Evolutionary conservation across 2,113 vertebrate species (phyloP), one percentile per base, ranked within the genome.

Genomic region (Cyanoramphus novaezelandiae): DNA sequence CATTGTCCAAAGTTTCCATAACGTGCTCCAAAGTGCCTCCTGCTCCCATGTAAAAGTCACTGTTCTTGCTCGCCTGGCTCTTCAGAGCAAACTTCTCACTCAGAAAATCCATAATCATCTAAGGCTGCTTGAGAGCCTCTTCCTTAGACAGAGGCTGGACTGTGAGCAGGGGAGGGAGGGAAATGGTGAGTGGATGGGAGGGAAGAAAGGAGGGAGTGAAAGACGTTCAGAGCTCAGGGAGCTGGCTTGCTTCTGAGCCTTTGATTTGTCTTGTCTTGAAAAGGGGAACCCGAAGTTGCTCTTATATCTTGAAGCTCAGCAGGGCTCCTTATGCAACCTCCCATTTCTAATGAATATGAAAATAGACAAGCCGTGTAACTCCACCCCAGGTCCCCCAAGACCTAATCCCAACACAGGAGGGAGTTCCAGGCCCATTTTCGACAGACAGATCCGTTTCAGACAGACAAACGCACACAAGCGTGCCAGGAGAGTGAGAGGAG

Each of bases 31-130:
- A 97, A 62, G 98, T 96, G 95, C 98, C 98, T 92, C 98, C 98
- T 18, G 98, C 95, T 94, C 98, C 99, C 99, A 99, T 97, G 98
- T 99, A 99, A 96, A 99, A 99, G 94, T 99, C 99, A 75, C 97
- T 98, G 97, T 97, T 98, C 97, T 99, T 99, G 95, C 98, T 98
- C 70, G 98, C 90, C 97, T 98, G 98, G 96, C 97, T 98, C 97
- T 99, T 99, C 96, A 99, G 94, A 75, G 99, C 97, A 90, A 99
- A 99, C 97, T 99, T 99, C 87, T 99, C 99, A 92, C 98, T 99
- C 97, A 99, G 98, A 97, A 99, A 99, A 97, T 99, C 99, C 99
- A 99, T 99, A 98, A 98, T 98, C 98, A 97, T 98, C 95, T 96
- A 93, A 90, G 81, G 96, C 95, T 74, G 93, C 62, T 80, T 65